Conservation (phyloP, 2,113 vertebrate species). For the Uria aalge region DNA sequence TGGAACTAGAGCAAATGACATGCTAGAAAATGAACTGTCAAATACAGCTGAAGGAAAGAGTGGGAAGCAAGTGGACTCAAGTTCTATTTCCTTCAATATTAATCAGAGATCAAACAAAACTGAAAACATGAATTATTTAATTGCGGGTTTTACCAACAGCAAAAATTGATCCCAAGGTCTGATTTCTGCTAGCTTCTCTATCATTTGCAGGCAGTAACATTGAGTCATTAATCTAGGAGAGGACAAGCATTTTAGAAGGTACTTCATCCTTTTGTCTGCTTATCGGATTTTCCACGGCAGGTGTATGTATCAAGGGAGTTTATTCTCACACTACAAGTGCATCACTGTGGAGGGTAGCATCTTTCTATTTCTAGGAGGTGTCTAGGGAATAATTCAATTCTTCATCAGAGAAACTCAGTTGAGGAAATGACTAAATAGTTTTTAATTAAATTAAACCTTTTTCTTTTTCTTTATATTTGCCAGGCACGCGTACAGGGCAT, state of each 20-base stretch:
- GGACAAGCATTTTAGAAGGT: background rate
- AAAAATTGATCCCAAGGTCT: background rate
- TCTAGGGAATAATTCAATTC: background rate
- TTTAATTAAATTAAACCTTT: background rate
- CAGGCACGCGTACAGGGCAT: background rate
- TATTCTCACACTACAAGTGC: background rate
- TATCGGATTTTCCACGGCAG: background rate
- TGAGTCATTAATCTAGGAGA: background rate
- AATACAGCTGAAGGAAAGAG: background rate
- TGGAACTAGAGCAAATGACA: background rate
- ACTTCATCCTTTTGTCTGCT: background rate
- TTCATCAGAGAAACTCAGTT: background rate
- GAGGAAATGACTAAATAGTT: background rate
- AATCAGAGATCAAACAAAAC: slow-evolving; percentile 5
- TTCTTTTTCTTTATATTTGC: background rate
- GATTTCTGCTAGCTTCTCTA: background rate
- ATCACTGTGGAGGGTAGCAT: background rate
- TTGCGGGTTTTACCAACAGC: background rate
- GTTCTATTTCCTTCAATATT: background rate
- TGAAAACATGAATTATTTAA: background rate
- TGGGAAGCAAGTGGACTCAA: background rate
- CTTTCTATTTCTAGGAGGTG: slow-evolving; percentile 29
- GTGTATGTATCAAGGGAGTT: background rate
- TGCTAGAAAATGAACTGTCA: background rate
- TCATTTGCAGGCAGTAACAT: background rate